Evolutionary conservation across 2,113 vertebrate species (phyloP), one percentile per base, ranked within the genome.

Genomic region (Cricetomys ansorgei): DNA sequence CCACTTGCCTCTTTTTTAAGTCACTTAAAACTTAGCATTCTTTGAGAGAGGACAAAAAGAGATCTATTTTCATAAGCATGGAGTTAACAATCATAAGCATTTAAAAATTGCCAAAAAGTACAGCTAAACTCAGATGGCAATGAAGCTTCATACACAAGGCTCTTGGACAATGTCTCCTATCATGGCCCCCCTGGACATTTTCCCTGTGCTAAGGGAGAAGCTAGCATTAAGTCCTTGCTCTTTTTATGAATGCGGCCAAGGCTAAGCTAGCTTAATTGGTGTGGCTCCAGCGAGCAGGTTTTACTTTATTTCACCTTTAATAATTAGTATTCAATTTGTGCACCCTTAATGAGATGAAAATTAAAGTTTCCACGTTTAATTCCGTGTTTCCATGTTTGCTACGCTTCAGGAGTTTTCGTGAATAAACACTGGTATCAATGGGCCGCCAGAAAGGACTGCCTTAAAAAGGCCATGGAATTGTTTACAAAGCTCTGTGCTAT

Each of bases 291-390:
- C 9, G 55, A 84, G 23, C 8, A 85, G 93, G 93, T 95, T 98
- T 97, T 95, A 94, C 94, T 93, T 95, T 83, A 75, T 89, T 98
- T 97, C 96, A 77, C 94, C 96, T 98, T 96, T 97, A 95, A 89
- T 81, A 98, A 98, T 99, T 99, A 99, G 93, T 94, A 98, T 99
- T 99, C 93, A 43, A 70, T 96, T 97, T 93, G 96, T 85, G 57
- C 92, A 73, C 96, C 98, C 98, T 98, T 98, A 99, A 99, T 99
- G 98, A 99, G 98, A 99, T 98, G 97, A 99, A 99, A 99, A 99
- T 99, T 98, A 98, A 99, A 99, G 98, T 98, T 99, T 99, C 97
- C 97, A 97, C 97, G 96, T 98, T 98, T 99, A 99, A 99, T 98
- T 95, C 97, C 96, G 96, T 97, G 98, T 98, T 98, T 99, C 98